These are phyloP conservation scores for Sinodicranocentrus sp. DNA, from an alignment of 2,888 invertebrate species.

Conservation along the genomic window DNA sequence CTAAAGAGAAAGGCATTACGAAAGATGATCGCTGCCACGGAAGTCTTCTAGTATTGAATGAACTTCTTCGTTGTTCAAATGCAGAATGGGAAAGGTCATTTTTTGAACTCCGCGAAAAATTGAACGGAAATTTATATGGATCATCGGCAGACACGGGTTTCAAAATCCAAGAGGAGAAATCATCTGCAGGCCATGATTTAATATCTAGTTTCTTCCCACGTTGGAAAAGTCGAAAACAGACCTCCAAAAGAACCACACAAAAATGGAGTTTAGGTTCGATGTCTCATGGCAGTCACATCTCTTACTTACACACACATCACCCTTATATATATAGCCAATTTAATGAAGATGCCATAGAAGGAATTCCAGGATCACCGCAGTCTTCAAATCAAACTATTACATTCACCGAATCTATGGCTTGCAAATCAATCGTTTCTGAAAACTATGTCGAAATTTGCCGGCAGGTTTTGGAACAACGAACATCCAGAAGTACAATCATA, in stretches of 20 bases:
- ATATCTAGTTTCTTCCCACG: conserved; percentile 69
- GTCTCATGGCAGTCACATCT: conserved; percentile 61
- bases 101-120: conserved; percentile 84
- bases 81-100: conserved; percentile 91
- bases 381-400: conserved; percentile 68
- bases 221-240: conserved; percentile 69
- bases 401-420: conserved; percentile 85
- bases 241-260: conserved; percentile 60
- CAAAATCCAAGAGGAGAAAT: conserved; percentile 55
- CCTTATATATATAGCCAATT: conserved; percentile 60
- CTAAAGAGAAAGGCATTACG: conserved; percentile 87
- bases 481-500: conserved; percentile 87
- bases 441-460: conserved; percentile 89
- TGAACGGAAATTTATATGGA: conserved; percentile 68
- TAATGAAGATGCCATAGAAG: conserved; percentile 57
- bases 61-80: conserved; percentile 94
- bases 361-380: conserved; percentile 37
- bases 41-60: conserved; percentile 94
- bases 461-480: conserved; percentile 88
- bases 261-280: conserved; percentile 57
- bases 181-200: conserved; percentile 66
- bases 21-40: conserved; percentile 96
- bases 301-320: conserved; percentile 63
- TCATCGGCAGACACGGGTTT: conserved; percentile 60
- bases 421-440: conserved; percentile 88